A percentile compares a stretch with the other conserved stretches of the same genome.
These are phyloP conservation scores for Enhydra lutris DNA, from an alignment of 2,113 vertebrate species.

Conservation along the genomic window DNA sequence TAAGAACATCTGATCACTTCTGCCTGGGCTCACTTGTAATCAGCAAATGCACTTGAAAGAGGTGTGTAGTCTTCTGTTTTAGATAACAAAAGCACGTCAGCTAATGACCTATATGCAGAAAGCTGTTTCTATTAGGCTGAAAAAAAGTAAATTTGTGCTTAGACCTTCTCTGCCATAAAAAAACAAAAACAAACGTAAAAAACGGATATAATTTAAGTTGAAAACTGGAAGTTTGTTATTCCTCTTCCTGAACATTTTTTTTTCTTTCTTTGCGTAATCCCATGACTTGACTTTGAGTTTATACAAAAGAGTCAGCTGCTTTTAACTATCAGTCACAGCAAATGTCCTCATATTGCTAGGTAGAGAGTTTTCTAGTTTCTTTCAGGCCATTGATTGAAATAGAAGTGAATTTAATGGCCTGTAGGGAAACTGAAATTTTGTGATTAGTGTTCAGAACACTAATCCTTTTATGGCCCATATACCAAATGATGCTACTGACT, in stretches of 20 bases:
- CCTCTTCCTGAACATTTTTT: not conserved
- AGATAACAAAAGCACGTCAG: slow-evolving; percentile 61
- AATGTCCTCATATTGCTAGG: not conserved
- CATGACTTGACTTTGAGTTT: not conserved
- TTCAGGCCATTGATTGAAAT: slow-evolving; percentile 4
- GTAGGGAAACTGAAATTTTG: slow-evolving; percentile 48
- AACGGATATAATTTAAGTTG: not conserved
- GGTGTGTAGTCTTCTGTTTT: slow-evolving; percentile 12
- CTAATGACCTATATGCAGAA: not conserved
- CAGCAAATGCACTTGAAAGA: slow-evolving; percentile 40
- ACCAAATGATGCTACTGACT: not conserved
- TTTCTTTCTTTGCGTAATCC: not conserved
- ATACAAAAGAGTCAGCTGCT: not conserved
- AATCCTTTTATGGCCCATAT: not conserved
- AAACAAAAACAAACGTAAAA: not conserved
- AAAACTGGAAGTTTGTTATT: not conserved
- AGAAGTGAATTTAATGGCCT: not conserved
- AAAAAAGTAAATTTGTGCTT: slow-evolving; percentile 11
- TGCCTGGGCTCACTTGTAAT: not conserved
- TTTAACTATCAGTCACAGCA: not conserved
- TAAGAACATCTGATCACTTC: not conserved
- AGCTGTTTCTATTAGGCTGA: not conserved
- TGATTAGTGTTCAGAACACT: slow-evolving; percentile 36
- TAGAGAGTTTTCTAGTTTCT: not conserved
- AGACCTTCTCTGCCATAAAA: not conserved